Base-by-base conservation (phyloP, 1,140 invertebrate genomes). In the Camponotus floridanus region DNA sequence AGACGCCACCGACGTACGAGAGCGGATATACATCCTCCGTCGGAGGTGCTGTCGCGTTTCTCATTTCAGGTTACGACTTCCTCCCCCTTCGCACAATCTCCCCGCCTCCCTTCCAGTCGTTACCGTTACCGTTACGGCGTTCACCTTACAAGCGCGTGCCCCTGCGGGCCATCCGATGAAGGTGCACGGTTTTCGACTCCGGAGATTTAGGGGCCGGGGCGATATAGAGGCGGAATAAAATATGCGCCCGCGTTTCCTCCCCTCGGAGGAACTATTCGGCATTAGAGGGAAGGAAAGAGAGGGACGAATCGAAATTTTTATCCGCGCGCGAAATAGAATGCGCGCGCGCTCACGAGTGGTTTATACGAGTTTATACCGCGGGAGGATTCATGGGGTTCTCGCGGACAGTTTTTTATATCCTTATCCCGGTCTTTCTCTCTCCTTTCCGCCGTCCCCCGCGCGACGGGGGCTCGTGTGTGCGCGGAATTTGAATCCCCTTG, bases 401-500 rank as follows among this genome's bases (percentile, higher is more conserved):
- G 48, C 73, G 71, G 76, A 31, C 51, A 36, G 78, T 85, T 85
- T 89, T 86, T 86, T 87, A 85, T 86, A 90, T 91, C 90, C 74
- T 48, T 87, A 80, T 61, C 48, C 48, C 48, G 85, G 48, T 15
- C 64, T 70, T 81, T 71, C 48, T 86, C 76, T 76, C 71, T 76
- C 70, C 84, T 89, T 87, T 86, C 85, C 76, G 59, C 86, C 68
- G 48, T 71, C 79, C 76, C 62, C 48, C 61, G 55, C 31, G 48
- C 51, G 57, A 55, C 57, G 57, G 89, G 90, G 88, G 86, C 86
- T 84, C 86, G 76, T n/a, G 88, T 90, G 91, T 90, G 91, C 90
- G 90, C 91, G 93, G 95, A 95, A 95, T 95, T 95, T 94, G 93
- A 95, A 95, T 94, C 94, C 93, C 91, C 92, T 91, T 90, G 94